phyloP scores from a whole-genome alignment of 2,888 invertebrate species.

The Cheiracanthium punctorium region DNA sequence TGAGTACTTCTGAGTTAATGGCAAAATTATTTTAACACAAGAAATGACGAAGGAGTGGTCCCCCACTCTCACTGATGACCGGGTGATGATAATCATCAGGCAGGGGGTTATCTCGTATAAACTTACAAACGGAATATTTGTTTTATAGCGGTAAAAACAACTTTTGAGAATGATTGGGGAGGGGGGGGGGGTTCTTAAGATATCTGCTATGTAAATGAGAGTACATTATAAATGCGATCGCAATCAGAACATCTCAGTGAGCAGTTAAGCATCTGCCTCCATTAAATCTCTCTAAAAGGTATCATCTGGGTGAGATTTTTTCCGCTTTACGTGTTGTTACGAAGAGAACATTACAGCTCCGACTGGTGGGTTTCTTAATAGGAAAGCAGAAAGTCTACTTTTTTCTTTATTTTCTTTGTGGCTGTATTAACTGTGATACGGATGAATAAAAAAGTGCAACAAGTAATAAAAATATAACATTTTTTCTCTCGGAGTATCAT shows the following conservation, averaged over 20 bases:
- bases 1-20: too few species aligned
- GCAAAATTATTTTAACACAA: not conserved
- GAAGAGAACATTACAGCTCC: not conserved
- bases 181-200: too few species aligned
- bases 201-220: not conserved
- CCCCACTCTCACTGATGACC: not conserved
- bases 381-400: too few species aligned
- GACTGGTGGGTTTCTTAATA: too few species aligned
- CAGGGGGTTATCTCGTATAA: not conserved
- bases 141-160: not conserved
- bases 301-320: not conserved
- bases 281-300: not conserved
- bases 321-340: not conserved
- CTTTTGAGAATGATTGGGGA: too few species aligned
- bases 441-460: too few species aligned
- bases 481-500: too few species aligned
- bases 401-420: too few species aligned
- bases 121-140: not conserved
- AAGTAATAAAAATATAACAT: too few species aligned
- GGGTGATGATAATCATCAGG: not conserved
- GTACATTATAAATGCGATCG: not conserved
- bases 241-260: not conserved
- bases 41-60: not conserved
- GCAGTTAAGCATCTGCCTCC: not conserved
- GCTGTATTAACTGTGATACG: too few species aligned